A percentile compares a stretch with the other conserved stretches of the same genome.
phyloP scores from a whole-genome alignment of 2,888 invertebrate species.

The Drosophila leonis region DNA sequence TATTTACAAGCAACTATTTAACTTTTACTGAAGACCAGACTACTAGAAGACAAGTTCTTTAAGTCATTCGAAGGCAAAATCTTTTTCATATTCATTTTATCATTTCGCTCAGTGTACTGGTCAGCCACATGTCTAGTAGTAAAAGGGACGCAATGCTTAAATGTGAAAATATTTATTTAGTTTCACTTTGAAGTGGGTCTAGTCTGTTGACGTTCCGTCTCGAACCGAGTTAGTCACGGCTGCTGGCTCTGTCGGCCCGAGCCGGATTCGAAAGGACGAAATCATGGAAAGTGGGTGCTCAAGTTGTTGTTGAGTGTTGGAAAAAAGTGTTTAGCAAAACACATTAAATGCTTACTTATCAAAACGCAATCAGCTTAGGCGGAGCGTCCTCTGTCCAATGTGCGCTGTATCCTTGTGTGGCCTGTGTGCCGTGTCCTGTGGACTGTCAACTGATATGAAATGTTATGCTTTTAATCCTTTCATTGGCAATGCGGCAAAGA shows the following conservation, averaged over 20 bases:
- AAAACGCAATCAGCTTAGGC: constrained; percentile 78
- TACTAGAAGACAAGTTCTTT: background rate
- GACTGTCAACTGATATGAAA: constrained; percentile 64
- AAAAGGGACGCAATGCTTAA: constrained; percentile 28
- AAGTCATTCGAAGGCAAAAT: background rate
- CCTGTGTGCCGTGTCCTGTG: constrained; percentile 14
- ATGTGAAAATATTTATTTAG: constrained; percentile 75
- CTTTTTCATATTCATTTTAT: background rate
- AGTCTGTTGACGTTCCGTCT: constrained; percentile 25
- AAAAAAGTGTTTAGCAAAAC: constrained; percentile 73
- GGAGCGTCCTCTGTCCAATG: constrained; percentile 14
- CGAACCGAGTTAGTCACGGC: constrained; percentile 38
- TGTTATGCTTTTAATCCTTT: constrained; percentile 69
- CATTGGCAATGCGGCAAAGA: constrained; percentile 53
- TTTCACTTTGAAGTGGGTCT: constrained; percentile 70
- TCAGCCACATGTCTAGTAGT: constrained; percentile 16
- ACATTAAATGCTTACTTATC: constrained; percentile 82
- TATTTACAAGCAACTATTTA: background rate
- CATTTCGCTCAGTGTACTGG: constrained; percentile 27
- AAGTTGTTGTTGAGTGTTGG: constrained; percentile 51
- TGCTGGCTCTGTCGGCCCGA: constrained; percentile 29
- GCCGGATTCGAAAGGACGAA: background rate
- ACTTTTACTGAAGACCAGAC: background rate
- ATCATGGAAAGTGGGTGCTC: constrained; percentile 8
- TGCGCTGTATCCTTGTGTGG: constrained; percentile 1